These are phyloP conservation scores for Gavia stellata DNA, from an alignment of 2,113 vertebrate species.

Conservation along the genomic window DNA sequence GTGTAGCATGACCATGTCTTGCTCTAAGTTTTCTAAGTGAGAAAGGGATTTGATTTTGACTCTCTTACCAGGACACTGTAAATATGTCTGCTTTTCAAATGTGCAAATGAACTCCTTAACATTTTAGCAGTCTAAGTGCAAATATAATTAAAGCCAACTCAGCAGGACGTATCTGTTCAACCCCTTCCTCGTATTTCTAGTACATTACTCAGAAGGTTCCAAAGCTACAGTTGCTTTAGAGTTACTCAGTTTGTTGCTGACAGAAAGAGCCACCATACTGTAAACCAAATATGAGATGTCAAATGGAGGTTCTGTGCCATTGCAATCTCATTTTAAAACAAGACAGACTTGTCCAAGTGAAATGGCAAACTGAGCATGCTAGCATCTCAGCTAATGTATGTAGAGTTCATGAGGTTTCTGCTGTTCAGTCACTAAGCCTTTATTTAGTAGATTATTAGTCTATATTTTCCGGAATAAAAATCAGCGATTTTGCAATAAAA, in stretches of 20 bases:
- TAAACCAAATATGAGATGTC: neutral
- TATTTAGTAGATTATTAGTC: neutral
- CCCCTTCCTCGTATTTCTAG: neutral
- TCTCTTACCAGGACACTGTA: neutral
- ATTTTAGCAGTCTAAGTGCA: neutral
- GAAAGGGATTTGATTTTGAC: neutral
- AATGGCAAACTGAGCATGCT: neutral
- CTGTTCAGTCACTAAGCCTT: neutral
- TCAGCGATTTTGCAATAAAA: neutral
- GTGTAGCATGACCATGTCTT: neutral
- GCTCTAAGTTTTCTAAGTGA: neutral
- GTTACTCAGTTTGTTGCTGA: neutral
- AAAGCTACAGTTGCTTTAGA: neutral
- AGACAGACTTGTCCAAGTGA: neutral
- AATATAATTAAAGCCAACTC: neutral
- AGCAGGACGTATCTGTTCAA: neutral
- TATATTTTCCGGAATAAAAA: neutral
- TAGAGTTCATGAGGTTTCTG: neutral
- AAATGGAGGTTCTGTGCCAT: neutral
- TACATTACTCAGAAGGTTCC: neutral
- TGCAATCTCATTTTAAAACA: neutral
- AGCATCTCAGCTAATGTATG: neutral
- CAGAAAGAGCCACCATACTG: neutral
- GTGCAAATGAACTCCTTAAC: neutral
- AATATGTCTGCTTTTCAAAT: neutral